Evolutionary conservation across 2,797 vertebrate species (phyloP).

Genomic region (Syncerus caffer): DNA sequence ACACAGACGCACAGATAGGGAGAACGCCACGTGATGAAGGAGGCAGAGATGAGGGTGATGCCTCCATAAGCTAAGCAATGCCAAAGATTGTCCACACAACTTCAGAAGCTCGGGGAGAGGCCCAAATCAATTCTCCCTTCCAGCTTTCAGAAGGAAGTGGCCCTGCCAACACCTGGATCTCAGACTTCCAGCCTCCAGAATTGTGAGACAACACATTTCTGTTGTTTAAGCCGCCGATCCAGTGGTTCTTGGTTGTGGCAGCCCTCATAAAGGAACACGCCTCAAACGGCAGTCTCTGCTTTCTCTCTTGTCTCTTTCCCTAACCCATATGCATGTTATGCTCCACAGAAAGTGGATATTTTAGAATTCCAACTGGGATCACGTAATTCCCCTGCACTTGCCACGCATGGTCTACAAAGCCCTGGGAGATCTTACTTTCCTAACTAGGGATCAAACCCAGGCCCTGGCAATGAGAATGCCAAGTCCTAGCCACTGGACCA

Average conservation of each 20-base stretch:
- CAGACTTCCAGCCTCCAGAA: not conserved
- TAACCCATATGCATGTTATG: accelerated
- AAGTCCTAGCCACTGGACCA: not conserved
- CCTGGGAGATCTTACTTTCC: not conserved
- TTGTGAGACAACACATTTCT: accelerated
- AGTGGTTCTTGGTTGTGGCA: no score
- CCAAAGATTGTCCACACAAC: not conserved
- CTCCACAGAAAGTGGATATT: not conserved
- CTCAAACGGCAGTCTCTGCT: not conserved
- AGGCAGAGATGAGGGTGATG: not conserved
- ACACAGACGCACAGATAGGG: accelerated
- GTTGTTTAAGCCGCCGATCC: accelerated
- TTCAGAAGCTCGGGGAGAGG: not conserved
- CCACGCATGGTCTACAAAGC: accelerated
- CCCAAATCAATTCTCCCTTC: accelerated
- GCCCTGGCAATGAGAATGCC: not conserved
- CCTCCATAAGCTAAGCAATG: not conserved
- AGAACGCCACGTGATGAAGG: not conserved
- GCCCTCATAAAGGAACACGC: accelerated
- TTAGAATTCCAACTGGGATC: not conserved
- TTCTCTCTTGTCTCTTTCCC: not conserved
- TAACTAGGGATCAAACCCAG: not conserved
- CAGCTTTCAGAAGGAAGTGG: not conserved
- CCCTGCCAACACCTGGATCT: not conserved
- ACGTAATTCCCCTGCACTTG: accelerated